Evolutionary conservation across 1,140 invertebrate genomes (phyloP).

Genomic region (Heliconius eleuchia): DNA sequence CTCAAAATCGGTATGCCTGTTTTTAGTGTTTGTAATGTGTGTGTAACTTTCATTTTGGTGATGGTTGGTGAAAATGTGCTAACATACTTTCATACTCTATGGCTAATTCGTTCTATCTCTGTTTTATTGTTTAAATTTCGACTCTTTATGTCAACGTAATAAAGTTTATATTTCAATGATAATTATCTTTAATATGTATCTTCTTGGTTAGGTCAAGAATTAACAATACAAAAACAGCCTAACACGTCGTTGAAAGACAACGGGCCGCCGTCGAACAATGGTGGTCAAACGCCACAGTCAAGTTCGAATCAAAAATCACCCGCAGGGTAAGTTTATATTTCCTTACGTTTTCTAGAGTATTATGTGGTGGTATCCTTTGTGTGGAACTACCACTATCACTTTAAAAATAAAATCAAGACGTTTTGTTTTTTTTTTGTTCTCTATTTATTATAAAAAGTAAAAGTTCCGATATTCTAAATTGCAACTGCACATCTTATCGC

Average conservation of each 20-base stretch:
- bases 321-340: conserved; percentile 79
- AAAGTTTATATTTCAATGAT: conserved; percentile 19
- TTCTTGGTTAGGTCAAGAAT: conserved; percentile 87
- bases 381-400: too few species aligned
- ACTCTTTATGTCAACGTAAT: conserved; percentile 8
- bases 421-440: not conserved
- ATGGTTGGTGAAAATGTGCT: conserved; percentile 82
- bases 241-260: conserved; percentile 94
- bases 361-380: not conserved
- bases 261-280: conserved; percentile 75
- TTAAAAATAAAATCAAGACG: not conserved
- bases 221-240: conserved; percentile 97
- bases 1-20: conserved; percentile 25
- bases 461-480: too few species aligned
- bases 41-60: conserved; percentile 66
- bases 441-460: not conserved
- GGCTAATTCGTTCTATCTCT: conserved; percentile 75
- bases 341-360: not conserved
- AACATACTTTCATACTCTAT: conserved; percentile 80
- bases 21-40: conserved; percentile 45
- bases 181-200: conserved; percentile 24
- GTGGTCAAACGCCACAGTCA: conserved; percentile 72
- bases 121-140: conserved; percentile 21
- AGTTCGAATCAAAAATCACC: conserved; percentile 82
- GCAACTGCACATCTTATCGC: too few species aligned